These are phyloP conservation scores for Aphaenogaster rudis DNA, from an alignment of 1,140 invertebrate genomes.

Conservation along the genomic window DNA sequence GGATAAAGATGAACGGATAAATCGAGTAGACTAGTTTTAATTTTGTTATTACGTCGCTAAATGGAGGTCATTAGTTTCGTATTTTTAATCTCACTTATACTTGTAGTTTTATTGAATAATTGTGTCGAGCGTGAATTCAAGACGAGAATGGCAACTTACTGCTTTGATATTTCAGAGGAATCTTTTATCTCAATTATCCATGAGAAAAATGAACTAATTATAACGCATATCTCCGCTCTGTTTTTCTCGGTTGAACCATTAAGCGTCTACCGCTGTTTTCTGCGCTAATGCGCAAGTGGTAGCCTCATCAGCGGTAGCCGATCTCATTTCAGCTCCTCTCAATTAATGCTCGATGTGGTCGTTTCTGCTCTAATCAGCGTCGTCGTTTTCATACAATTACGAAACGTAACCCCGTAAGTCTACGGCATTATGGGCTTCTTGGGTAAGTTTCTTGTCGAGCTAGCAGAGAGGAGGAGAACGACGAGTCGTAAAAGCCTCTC, in stretches of 20 bases:
- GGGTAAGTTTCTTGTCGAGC: conserved; percentile 3
- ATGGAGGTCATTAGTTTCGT: background rate
- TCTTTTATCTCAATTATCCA: background rate
- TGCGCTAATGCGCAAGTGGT: conserved; percentile 7
- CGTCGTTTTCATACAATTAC: conserved; percentile 34
- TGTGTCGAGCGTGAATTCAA: background rate
- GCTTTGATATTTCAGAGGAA: background rate
- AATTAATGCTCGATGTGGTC: conserved; percentile 2
- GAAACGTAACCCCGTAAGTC: background rate
- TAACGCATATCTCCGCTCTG: background rate
- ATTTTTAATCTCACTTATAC: background rate
- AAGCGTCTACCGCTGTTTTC: conserved; percentile 11
- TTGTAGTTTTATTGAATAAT: background rate
- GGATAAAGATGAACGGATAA: conserved; percentile 9
- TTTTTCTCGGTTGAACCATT: background rate
- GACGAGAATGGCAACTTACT: background rate
- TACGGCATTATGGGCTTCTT: background rate
- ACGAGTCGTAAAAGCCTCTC: background rate
- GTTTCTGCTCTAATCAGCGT: background rate
- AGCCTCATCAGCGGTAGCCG: background rate
- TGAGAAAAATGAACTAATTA: background rate
- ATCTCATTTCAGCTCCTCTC: background rate
- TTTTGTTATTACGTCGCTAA: conserved; percentile 21
- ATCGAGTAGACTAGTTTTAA: background rate
- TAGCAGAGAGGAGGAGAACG: background rate